A percentile compares a stretch with the other conserved stretches of the same genome.
Evolutionary conservation across 2,888 invertebrate genomes (phyloP).

Genomic region (Ernsta delagoae): DNA sequence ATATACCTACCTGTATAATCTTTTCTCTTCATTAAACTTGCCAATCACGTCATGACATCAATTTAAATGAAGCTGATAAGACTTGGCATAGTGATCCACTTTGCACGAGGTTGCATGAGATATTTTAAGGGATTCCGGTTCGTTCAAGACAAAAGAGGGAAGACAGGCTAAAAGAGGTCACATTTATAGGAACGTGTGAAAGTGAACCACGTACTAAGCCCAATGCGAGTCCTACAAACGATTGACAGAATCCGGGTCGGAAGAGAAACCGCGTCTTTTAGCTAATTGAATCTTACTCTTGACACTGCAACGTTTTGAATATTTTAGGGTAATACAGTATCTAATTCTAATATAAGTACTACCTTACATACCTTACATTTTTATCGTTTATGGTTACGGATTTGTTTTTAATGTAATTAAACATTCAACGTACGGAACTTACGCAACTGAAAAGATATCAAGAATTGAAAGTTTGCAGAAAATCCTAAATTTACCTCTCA

Average conservation of each 20-base stretch:
- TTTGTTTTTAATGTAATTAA: too few relatives aligned
- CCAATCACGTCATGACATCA: too few relatives aligned
- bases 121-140: neutral
- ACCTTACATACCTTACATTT: neutral
- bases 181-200: constrained; percentile 2
- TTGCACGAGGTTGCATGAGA: neutral
- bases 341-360: too few relatives aligned
- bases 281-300: neutral
- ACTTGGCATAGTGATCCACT: too few relatives aligned
- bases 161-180: constrained; percentile 34
- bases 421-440: too few relatives aligned
- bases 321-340: neutral
- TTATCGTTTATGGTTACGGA: too few relatives aligned
- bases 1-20: too few relatives aligned
- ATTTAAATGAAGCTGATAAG: too few relatives aligned
- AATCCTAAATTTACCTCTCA: too few relatives aligned
- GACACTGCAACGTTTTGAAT: neutral
- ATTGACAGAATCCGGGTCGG: constrained; percentile 25
- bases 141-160: constrained; percentile 1
- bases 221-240: constrained; percentile 17
- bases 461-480: too few relatives aligned
- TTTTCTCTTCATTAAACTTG: too few relatives aligned
- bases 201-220: neutral
- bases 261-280: constrained; percentile 8
- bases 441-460: too few relatives aligned